A percentile compares a stretch with the other conserved stretches of the same genome.
Evolutionary conservation across 2,888 invertebrate genomes (phyloP).

Genomic region (Ochropleura plecta): DNA sequence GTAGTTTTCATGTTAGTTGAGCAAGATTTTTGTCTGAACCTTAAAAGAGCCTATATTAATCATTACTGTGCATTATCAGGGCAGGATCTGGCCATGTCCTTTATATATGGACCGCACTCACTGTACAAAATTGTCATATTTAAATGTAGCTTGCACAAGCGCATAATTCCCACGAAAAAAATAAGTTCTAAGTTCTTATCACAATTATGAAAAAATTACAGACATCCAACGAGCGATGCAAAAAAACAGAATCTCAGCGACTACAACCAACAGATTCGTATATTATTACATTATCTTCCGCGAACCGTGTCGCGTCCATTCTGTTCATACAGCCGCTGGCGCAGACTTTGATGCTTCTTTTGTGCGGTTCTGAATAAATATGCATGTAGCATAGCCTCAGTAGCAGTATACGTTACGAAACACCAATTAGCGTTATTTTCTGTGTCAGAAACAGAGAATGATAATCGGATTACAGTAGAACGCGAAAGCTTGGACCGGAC

Average conservation of each 20-base stretch:
- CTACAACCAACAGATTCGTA: conserved; percentile 23
- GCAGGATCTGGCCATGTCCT: too few species aligned
- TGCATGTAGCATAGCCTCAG: conserved; percentile 57
- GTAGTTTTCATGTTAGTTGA: too few species aligned
- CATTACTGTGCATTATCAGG: too few species aligned
- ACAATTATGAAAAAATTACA: conserved; percentile 36
- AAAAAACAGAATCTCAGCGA: conserved; percentile 31
- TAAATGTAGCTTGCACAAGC: conserved; percentile 14
- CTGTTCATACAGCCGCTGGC: conserved; percentile 30
- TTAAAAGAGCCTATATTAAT: too few species aligned
- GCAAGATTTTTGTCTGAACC: too few species aligned
- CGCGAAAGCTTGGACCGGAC: conserved; percentile 74
- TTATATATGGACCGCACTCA: conserved; percentile 4
- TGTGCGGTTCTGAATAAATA: conserved; percentile 46
- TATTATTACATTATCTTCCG: conserved; percentile 47
- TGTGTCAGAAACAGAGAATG: conserved; percentile 74
- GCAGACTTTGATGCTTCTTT: conserved; percentile 35
- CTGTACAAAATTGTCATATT: conserved; percentile 1
- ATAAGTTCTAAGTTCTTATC: background rate
- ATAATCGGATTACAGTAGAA: conserved; percentile 79
- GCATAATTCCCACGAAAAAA: conserved; percentile 3
- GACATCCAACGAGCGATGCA: conserved; percentile 11
- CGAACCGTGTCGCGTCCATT: conserved; percentile 37
- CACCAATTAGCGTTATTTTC: conserved; percentile 75
- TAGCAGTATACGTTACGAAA: conserved; percentile 60